phyloP scores from a whole-genome alignment of 2,113 vertebrate genomes.

The Polyodon spathula region DNA sequence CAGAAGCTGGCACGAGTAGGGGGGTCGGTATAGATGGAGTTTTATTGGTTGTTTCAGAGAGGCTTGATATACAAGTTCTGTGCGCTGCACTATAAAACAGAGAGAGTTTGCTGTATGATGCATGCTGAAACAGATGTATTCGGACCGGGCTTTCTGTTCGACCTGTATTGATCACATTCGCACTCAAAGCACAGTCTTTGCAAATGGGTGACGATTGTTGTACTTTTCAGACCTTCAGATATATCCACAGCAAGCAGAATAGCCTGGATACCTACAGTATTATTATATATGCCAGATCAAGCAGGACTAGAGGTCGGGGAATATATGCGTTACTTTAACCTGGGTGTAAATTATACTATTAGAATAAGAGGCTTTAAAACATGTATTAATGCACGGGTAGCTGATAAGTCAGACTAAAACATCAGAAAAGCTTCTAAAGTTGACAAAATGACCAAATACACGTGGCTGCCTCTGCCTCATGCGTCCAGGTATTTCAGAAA shows the following conservation, averaged over 20 bases:
- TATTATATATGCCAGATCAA: too few relatives aligned
- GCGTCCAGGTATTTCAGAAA: slow-evolving; percentile 35
- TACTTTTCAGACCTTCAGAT: too few relatives aligned
- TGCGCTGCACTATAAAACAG: neutral
- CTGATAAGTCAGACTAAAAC: neutral
- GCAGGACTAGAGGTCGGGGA: too few relatives aligned
- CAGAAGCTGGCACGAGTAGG: neutral
- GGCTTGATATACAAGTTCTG: neutral
- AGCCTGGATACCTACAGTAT: too few relatives aligned
- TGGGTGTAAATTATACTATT: neutral
- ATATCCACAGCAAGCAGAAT: too few relatives aligned
- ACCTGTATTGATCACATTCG: too few relatives aligned
- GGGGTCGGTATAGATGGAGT: neutral
- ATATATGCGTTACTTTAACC: too few relatives aligned
- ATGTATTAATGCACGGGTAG: neutral
- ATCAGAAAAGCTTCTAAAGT: neutral
- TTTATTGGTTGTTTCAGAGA: neutral
- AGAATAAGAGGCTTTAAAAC: too few relatives aligned
- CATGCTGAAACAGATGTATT: neutral
- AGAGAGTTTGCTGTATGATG: neutral
- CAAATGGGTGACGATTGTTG: too few relatives aligned
- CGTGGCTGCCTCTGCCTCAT: slow-evolving; percentile 38
- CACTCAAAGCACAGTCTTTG: too few relatives aligned
- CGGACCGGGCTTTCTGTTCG: too few relatives aligned
- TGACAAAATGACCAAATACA: slow-evolving; percentile 29